Conservation (phyloP, 2,797 vertebrate species). For the Allobates femoralis region DNA sequence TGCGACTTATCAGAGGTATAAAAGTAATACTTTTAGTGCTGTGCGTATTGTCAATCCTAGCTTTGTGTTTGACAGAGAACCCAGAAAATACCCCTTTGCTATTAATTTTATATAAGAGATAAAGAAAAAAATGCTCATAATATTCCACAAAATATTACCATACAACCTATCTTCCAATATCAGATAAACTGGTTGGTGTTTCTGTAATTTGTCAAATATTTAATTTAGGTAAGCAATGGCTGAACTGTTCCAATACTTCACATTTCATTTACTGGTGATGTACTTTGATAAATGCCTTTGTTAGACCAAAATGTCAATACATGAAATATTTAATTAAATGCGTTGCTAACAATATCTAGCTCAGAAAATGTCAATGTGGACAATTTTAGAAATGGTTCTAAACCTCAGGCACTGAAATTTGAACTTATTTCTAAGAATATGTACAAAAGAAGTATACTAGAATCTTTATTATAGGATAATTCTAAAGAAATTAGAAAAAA, state of each 20-base stretch:
- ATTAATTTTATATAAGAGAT: neutral
- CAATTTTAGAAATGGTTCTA: constrained; percentile 31
- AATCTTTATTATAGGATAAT: neutral
- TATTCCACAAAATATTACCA: neutral
- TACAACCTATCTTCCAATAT: neutral
- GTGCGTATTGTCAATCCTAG: neutral
- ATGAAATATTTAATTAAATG: constrained; percentile 26
- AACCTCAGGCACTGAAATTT: neutral
- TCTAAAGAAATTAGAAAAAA: neutral
- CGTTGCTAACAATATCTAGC: neutral
- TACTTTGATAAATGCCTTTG: constrained; percentile 30
- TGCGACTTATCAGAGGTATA: neutral
- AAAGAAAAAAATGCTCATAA: neutral
- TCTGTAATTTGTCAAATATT: constrained; percentile 11
- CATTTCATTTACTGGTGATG: constrained; percentile 6
- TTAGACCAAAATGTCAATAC: constrained; percentile 40
- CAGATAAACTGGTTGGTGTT: neutral
- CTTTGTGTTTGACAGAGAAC: neutral
- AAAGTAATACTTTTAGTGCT: neutral
- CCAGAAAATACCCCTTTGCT: neutral
- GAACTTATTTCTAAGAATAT: neutral
- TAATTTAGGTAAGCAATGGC: neutral
- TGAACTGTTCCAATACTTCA: neutral
- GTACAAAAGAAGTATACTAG: no score
- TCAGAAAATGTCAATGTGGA: constrained; percentile 2